A percentile compares a stretch with the other conserved stretches of the same genome.
Evolutionary conservation across 2,797 vertebrate species (phyloP).

Genomic region (Sebastiscus albofasciatus): DNA sequence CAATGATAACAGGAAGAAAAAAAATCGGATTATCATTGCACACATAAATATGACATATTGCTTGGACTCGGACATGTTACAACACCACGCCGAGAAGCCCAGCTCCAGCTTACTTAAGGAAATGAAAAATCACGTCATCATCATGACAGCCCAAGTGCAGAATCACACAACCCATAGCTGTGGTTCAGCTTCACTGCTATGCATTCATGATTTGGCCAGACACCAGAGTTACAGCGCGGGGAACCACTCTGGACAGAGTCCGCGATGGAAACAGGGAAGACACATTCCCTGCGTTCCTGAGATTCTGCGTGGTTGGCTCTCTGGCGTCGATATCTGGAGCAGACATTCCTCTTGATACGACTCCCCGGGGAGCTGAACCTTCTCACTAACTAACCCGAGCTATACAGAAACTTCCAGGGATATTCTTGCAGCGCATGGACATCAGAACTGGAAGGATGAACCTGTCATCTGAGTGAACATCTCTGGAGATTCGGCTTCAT

Average conservation of each 20-base stretch:
- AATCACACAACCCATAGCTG: conserved; percentile 22
- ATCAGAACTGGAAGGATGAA: background rate
- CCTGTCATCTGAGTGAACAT: background rate
- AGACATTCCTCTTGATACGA: conserved; percentile 40
- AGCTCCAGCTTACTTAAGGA: conserved; percentile 7
- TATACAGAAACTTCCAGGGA: conserved; percentile 21
- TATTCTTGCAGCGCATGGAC: background rate
- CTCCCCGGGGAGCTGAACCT: conserved; percentile 52
- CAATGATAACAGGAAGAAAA: background rate
- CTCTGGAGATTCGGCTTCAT: background rate
- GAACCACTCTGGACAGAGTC: conserved; percentile 33
- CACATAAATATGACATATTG: conserved; percentile 4
- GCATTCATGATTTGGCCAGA: conserved; percentile 44
- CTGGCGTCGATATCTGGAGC: conserved; percentile 39
- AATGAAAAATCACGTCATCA: conserved; percentile 3
- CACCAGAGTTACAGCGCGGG: conserved; percentile 21
- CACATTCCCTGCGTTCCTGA: conserved; percentile 57
- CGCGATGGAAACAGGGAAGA: conserved; percentile 40
- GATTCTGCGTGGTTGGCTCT: conserved; percentile 33
- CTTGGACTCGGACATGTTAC: conserved; percentile 4
- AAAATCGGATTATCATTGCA: background rate
- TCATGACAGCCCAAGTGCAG: conserved; percentile 16
- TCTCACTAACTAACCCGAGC: conserved; percentile 28
- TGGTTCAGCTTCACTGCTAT: conserved; percentile 10
- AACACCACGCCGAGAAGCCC: conserved; percentile 6